Evolutionary conservation across 2,888 invertebrate genomes (phyloP).

Genomic region (Lacanobia wlatinum): DNA sequence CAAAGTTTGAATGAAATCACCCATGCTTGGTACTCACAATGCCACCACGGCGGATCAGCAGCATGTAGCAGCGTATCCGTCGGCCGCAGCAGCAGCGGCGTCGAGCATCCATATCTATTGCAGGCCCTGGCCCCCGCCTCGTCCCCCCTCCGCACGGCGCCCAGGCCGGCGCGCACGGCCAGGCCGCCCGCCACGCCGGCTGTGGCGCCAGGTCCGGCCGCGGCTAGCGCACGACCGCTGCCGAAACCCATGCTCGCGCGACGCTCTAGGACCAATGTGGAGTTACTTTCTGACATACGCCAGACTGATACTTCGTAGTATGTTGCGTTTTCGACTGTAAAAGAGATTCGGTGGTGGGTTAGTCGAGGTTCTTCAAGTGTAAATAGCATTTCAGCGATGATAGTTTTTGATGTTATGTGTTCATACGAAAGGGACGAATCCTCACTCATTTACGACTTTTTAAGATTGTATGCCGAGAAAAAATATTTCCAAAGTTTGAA

Average conservation of each 20-base stretch:
- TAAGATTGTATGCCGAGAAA: no score
- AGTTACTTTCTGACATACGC: constrained; percentile 85
- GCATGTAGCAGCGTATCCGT: constrained; percentile 81
- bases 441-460: no score
- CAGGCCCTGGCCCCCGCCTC: constrained; percentile 87
- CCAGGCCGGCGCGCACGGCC: constrained; percentile 76
- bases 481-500: no score
- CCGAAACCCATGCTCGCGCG: constrained; percentile 84
- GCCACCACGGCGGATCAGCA: constrained; percentile 85
- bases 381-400: no score
- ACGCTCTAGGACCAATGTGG: constrained; percentile 81
- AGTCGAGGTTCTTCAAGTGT: no score
- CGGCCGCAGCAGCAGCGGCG: constrained; percentile 81
- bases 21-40: constrained; percentile 75
- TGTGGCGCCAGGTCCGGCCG: constrained; percentile 63
- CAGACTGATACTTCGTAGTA: constrained; percentile 88
- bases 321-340: constrained; percentile 87
- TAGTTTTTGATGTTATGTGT: no score
- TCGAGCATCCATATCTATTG: constrained; percentile 86
- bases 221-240: constrained; percentile 79
- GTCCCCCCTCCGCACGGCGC: constrained; percentile 78
- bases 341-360: background rate
- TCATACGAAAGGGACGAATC: no score
- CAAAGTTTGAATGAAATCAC: no score
- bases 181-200: constrained; percentile 71